Percentiles rank a stretch among this genome's conserved stretches.
Conservation (phyloP, 2,888 invertebrate species). For the Trichogramma dendrolimi region DNA sequence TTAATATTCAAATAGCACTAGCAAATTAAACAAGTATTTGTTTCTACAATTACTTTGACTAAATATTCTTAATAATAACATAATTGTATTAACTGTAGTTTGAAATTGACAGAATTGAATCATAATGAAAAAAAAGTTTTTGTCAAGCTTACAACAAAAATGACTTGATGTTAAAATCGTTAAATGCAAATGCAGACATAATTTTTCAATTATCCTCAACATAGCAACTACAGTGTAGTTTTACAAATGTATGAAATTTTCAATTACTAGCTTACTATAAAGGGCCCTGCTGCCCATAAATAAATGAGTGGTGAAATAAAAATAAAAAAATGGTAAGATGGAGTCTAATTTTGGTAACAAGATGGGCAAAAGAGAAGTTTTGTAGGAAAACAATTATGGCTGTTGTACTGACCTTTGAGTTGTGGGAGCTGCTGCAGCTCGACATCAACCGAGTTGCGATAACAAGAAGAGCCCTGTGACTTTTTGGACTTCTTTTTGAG, state of each 20-base stretch:
- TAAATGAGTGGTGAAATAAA: constrained; percentile 13
- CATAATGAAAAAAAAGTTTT: too few relatives aligned
- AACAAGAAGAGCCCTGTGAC: constrained; percentile 97
- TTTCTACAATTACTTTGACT: too few relatives aligned
- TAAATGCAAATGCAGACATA: too few relatives aligned
- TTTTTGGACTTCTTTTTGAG: constrained; percentile 97
- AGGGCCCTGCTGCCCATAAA: constrained; percentile 28
- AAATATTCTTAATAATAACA: too few relatives aligned
- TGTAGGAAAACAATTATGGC: neutral
- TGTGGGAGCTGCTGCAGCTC: constrained; percentile 94
- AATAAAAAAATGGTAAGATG: constrained; percentile 5
- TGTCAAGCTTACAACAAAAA: too few relatives aligned
- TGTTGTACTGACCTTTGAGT: constrained; percentile 79
- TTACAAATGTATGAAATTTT: neutral
- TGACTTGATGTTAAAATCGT: too few relatives aligned
- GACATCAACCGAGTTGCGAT: constrained; percentile 96
- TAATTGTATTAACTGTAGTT: too few relatives aligned
- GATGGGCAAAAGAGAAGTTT: neutral
- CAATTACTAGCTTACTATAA: constrained; percentile 23
- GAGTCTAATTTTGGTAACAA: neutral
- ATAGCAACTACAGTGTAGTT: too few relatives aligned
- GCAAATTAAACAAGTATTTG: too few relatives aligned
- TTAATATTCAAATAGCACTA: too few relatives aligned
- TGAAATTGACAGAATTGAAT: too few relatives aligned
- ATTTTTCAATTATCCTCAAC: too few relatives aligned